phyloP scores from a whole-genome alignment of 2,797 vertebrate genomes.

The Acipenser ruthenus region DNA sequence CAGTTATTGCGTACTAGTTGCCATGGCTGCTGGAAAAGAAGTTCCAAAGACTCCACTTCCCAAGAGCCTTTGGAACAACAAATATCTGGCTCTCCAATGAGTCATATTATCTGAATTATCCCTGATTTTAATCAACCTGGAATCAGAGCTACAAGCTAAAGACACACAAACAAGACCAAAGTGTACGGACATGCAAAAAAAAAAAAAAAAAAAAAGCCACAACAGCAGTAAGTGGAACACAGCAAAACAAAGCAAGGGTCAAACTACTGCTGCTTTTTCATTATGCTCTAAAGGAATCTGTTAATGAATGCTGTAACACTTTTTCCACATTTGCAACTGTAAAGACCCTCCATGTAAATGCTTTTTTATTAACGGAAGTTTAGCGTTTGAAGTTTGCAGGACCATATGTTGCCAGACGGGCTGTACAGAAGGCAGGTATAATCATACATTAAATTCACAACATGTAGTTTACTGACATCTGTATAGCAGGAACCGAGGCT shows the following conservation, averaged over 20 bases:
- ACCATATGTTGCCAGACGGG: slow-evolving; percentile 16
- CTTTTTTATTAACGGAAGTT: slow-evolving; percentile 16
- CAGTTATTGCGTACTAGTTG: too few species aligned
- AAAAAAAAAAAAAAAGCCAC: too few species aligned
- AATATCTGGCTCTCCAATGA: too few species aligned
- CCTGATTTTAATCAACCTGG: too few species aligned
- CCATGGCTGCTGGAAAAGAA: too few species aligned
- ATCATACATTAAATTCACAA: slow-evolving; percentile 31
- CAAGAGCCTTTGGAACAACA: too few species aligned
- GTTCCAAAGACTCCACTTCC: too few species aligned
- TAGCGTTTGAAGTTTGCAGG: slow-evolving; percentile 14
- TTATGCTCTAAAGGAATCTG: slow-evolving; percentile 20
- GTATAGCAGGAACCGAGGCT: slow-evolving; percentile 24
- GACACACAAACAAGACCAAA: too few species aligned
- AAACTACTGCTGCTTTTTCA: slow-evolving; percentile 27
- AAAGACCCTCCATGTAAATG: slow-evolving; percentile 21
- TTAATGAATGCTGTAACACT: slow-evolving; percentile 7
- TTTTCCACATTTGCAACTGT: slow-evolving; percentile 23
- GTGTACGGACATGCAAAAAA: too few species aligned
- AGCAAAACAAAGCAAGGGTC: not conserved
- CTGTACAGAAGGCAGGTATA: slow-evolving; percentile 26
- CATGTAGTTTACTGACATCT: slow-evolving; percentile 14
- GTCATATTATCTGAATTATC: too few species aligned
- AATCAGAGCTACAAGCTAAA: too few species aligned
- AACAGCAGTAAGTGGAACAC: too few species aligned